Conservation (phyloP, 2,113 vertebrate species). For the Dasyurus viverrinus region DNA sequence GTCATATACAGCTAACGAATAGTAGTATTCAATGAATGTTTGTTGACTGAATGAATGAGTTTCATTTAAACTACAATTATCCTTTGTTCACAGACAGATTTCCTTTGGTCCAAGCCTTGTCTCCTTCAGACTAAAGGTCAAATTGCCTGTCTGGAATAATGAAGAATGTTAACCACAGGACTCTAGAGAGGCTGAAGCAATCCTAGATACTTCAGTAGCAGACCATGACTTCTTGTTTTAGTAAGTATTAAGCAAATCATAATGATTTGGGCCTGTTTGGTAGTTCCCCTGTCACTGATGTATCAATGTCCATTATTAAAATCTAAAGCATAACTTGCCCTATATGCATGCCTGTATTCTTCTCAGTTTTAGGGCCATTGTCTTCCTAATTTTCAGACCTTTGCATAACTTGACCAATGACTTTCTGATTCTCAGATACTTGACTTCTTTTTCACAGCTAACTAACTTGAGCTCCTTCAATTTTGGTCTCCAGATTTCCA, state of each 20-base stretch:
- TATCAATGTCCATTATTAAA: background rate
- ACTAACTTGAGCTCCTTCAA: background rate
- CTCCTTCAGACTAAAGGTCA: background rate
- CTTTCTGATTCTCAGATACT: background rate
- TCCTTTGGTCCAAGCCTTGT: background rate
- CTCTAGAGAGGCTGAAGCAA: background rate
- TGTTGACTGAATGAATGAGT: background rate
- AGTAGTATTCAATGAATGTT: background rate
- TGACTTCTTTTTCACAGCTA: too few species aligned
- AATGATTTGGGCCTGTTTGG: background rate
- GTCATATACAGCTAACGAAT: background rate
- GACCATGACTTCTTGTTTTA: background rate
- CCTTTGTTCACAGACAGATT: background rate
- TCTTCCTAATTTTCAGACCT: background rate
- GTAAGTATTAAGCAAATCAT: background rate
- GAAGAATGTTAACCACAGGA: background rate
- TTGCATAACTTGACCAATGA: background rate
- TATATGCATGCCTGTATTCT: background rate
- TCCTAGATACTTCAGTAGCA: background rate
- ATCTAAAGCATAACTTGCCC: background rate
- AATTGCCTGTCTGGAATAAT: background rate
- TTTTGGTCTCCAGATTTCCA: background rate
- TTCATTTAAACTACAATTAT: background rate
- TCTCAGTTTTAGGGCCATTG: background rate
- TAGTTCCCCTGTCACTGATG: background rate